A percentile compares a stretch with the other conserved stretches of the same genome.
Evolutionary conservation across 2,797 vertebrate genomes (phyloP).

Genomic region (Hyperoplus lanceolatus): DNA sequence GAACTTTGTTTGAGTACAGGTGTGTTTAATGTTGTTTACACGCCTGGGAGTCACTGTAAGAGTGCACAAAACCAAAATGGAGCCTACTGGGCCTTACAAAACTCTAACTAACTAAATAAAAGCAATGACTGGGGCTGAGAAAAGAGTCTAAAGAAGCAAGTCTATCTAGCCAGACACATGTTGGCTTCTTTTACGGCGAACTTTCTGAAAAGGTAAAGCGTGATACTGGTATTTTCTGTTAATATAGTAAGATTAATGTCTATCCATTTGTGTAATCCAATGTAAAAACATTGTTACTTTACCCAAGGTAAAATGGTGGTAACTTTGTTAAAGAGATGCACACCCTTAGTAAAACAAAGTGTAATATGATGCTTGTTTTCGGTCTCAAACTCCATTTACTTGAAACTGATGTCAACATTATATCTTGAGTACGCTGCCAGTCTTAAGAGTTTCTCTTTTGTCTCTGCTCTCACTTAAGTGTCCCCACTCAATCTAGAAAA

Average conservation of each 20-base stretch:
- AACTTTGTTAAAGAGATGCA: background rate
- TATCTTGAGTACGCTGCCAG: background rate
- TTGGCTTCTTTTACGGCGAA: background rate
- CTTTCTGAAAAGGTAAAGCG: background rate
- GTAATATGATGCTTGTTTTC: background rate
- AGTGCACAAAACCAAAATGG: background rate
- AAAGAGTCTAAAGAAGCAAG: background rate
- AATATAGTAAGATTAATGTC: background rate
- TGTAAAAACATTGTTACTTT: background rate
- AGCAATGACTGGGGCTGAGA: background rate
- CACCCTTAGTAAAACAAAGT: background rate
- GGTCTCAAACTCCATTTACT: background rate
- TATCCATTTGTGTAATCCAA: background rate
- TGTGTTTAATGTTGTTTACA: background rate
- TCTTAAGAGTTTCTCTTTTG: background rate
- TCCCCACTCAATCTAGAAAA: constrained; percentile 20
- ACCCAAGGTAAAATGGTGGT: background rate
- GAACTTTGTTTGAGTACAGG: background rate
- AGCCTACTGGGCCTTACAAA: too few relatives aligned
- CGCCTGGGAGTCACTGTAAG: background rate
- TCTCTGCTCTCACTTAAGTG: background rate
- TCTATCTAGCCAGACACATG: background rate
- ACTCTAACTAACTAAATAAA: background rate
- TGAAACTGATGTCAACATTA: background rate
- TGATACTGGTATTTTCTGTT: background rate